A percentile compares a stretch with the other conserved stretches of the same genome.
phyloP scores from a whole-genome alignment of 2,113 vertebrate genomes.

The Anser cygnoides region DNA sequence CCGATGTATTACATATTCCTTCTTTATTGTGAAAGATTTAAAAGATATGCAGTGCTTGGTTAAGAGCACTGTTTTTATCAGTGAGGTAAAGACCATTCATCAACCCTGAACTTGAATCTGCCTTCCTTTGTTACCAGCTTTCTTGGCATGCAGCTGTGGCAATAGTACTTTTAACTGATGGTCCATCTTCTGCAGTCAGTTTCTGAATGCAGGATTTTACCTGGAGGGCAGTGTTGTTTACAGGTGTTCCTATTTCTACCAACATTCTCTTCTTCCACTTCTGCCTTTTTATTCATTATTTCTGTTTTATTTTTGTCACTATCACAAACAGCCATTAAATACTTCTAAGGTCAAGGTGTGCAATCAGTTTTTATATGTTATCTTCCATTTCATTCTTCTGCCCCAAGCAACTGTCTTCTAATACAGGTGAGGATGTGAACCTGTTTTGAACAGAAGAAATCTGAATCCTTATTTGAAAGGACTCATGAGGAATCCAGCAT shows the following conservation, averaged over 20 bases:
- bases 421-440: neutral
- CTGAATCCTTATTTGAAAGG: neutral
- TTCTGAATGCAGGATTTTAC: neutral
- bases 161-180: neutral
- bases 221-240: neutral
- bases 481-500: neutral
- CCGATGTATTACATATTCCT: neutral
- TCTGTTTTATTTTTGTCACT: neutral
- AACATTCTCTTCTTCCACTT: neutral
- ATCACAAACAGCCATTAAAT: neutral
- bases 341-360: neutral
- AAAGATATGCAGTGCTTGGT: neutral
- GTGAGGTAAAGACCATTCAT: neutral
- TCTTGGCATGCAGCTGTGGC: neutral
- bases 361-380: neutral
- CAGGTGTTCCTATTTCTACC: neutral
- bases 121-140: neutral
- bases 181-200: neutral
- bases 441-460: neutral
- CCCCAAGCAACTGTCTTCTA: neutral
- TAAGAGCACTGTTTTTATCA: neutral
- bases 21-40: neutral
- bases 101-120: neutral
- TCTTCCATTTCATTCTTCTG: neutral
- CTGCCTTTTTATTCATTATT: neutral